These are phyloP conservation scores for Leptosomus discolor DNA, from an alignment of 2,113 vertebrate genomes.

Conservation along the genomic window DNA sequence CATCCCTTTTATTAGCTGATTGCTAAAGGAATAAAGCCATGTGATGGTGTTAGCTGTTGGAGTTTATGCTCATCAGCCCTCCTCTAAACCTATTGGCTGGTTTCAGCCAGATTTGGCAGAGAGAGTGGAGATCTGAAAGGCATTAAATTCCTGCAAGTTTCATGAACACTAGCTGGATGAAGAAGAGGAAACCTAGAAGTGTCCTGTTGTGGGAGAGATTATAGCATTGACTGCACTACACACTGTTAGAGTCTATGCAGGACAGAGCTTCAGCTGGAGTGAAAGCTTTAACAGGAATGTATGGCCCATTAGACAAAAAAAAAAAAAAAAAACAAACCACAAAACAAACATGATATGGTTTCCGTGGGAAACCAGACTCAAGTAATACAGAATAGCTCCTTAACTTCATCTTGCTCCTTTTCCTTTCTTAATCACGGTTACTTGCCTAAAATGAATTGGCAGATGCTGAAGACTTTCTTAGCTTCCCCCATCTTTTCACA, in stretches of 20 bases:
- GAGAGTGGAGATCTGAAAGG: neutral
- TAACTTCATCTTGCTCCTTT: slow-evolving; percentile 34
- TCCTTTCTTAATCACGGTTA: neutral
- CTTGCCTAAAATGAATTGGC: slow-evolving; percentile 23
- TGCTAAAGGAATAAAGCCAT: neutral
- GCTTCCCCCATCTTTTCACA: neutral
- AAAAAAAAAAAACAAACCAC: neutral
- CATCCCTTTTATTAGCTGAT: neutral
- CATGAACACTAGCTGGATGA: neutral
- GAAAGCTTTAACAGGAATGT: neutral
- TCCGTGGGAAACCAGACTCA: slow-evolving; percentile 28
- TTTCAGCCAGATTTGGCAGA: neutral
- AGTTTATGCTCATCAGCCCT: neutral
- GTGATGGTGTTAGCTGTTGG: neutral
- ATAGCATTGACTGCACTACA: neutral
- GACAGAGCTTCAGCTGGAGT: neutral
- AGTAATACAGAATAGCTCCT: neutral
- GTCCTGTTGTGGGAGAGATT: neutral
- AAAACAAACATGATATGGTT: neutral
- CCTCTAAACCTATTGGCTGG: neutral
- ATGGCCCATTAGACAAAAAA: neutral
- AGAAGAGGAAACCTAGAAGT: neutral
- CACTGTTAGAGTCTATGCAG: neutral
- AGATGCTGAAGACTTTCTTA: slow-evolving; percentile 4
- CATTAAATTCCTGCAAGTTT: neutral